Conservation (phyloP, 37 sponge, comb jelly and placozoan species). For the Bolinopsis microptera region DNA sequence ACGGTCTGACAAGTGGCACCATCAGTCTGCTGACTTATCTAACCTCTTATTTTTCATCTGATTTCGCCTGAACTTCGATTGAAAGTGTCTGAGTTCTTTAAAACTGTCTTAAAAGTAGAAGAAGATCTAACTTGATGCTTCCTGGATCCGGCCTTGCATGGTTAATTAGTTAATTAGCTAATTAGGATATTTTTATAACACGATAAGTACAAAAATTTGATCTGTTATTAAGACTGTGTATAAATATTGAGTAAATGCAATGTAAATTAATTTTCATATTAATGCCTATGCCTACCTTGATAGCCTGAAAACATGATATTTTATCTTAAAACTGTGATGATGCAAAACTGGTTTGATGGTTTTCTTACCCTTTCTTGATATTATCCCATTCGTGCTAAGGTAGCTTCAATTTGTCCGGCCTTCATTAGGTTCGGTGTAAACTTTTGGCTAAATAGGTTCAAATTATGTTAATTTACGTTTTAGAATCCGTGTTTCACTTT, state of each 20-base stretch:
- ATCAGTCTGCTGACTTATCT: not conserved
- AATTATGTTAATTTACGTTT: conserved; percentile 47
- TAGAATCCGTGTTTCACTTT: not conserved
- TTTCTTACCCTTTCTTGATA: not conserved
- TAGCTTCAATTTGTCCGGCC: not conserved
- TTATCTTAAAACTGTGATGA: not conserved
- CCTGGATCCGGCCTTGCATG: not conserved
- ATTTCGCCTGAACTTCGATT: not conserved
- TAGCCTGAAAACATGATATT: not conserved
- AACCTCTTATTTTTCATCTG: not conserved
- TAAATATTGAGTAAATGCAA: not conserved
- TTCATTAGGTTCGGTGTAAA: not conserved
- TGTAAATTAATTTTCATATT: not conserved
- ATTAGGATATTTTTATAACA: not conserved
- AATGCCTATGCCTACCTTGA: not conserved
- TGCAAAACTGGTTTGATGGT: not conserved
- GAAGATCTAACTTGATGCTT: not conserved
- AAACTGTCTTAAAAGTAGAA: not conserved
- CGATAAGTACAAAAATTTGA: not conserved
- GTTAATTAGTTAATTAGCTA: not conserved
- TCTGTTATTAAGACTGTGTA: not conserved
- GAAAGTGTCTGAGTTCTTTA: not conserved
- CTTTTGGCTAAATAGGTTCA: conserved; percentile 9
- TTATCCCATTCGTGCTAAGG: not conserved
- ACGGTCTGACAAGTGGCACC: not conserved